Conservation (phyloP, 2,888 invertebrate species). For the Yponomeuta cagnagella region DNA sequence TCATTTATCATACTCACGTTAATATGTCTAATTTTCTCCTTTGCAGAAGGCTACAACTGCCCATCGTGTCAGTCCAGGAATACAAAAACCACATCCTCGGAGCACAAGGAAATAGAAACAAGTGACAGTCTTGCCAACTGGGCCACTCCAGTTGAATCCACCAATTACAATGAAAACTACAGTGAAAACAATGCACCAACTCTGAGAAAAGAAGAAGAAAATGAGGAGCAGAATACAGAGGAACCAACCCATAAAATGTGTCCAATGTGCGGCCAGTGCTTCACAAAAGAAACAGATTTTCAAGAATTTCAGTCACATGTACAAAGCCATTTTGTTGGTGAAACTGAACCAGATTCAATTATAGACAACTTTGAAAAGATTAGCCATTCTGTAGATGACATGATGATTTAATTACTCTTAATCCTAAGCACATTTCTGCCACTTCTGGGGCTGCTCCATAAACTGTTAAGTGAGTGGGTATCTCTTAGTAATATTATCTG, state of each 20-base stretch:
- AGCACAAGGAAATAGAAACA: slow-evolving; percentile 68
- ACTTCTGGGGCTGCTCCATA: too few species aligned
- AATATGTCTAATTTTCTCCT: slow-evolving; percentile 17
- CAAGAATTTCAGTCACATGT: slow-evolving; percentile 84
- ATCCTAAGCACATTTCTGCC: not conserved
- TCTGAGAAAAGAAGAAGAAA: slow-evolving; percentile 40
- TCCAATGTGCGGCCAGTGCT: slow-evolving; percentile 83
- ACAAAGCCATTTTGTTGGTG: slow-evolving; percentile 82
- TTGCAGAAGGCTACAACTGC: slow-evolving; percentile 66
- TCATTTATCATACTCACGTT: slow-evolving; percentile 1
- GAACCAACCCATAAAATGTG: slow-evolving; percentile 77
- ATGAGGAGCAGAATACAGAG: slow-evolving; percentile 21
- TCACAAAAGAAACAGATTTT: slow-evolving; percentile 74
- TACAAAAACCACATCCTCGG: slow-evolving; percentile 44
- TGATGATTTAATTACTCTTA: slow-evolving; percentile 29
- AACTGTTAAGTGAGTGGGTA: too few species aligned
- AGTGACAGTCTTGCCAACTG: slow-evolving; percentile 65
- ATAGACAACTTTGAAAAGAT: slow-evolving; percentile 72
- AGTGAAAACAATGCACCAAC: slow-evolving; percentile 49
- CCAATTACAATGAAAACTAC: slow-evolving; percentile 50
- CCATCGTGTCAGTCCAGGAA: slow-evolving; percentile 50
- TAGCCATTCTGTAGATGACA: slow-evolving; percentile 56
- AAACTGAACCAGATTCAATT: slow-evolving; percentile 69
- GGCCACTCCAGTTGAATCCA: slow-evolving; percentile 65
- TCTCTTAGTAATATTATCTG: too few species aligned